Evolutionary conservation across 2,888 invertebrate genomes (phyloP), one percentile per base, ranked within the genome.

Genomic region (Fragum sueziense): DNA sequence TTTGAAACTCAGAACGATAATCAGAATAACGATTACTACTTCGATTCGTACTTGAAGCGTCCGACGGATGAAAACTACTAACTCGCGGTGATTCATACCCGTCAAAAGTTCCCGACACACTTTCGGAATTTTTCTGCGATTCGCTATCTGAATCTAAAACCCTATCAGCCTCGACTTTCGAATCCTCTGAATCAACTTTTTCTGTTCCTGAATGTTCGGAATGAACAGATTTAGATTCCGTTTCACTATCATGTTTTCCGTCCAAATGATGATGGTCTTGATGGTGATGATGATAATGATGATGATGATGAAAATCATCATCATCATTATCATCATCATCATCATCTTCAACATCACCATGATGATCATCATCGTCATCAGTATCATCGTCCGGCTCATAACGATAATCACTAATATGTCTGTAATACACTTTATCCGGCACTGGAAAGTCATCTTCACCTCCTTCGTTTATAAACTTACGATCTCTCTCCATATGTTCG

Each of bases 401-500:
- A 9, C 65, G 78, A 54, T 79, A 84, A 33, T 79, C 72, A 74
- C 72, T 73, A 33, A 84, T 79, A 76, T 79, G 80, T 74, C 80
- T 78, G 29, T 84, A 84, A 69, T 74, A 84, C 11, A 74, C 79
- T 9, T 75, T 78, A 47, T 84, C 84, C 20, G 84, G 84, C n/a
- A 68, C 74, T 3, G 72, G 74, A 52, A 73, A 77, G 37, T 71
- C 61, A 31, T 82, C 82, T 0, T 34, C 62, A 0, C 57, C 75
- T n/a, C 87, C 87, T 57, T 86, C 87, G 51, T 75, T 74, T 51
- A 87, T 61, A 74, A 61, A 67, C 4, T 81, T 77, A 52, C 86
- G 54, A 57, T 87, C 87, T 33, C 78, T 74, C 54, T 87, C 87
- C 87, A 87, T 87, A 52, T 85, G 84, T 68, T 87, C 85, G 22